A percentile compares a stretch with the other conserved stretches of the same genome.
phyloP scores from a whole-genome alignment of 2,888 invertebrate genomes.

The Catocala nupta region DNA sequence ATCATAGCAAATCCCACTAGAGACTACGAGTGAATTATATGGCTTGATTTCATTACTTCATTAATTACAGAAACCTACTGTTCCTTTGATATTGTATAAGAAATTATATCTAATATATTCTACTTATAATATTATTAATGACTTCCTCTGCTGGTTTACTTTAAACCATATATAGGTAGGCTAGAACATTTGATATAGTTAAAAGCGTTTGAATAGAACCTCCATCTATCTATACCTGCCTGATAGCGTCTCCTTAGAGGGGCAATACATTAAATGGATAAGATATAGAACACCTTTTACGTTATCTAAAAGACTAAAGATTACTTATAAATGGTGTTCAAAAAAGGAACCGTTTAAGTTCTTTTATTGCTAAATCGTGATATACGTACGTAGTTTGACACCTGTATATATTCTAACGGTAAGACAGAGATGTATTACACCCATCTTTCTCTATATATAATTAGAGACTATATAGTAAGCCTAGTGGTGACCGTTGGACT shows the following conservation, averaged over 20 bases:
- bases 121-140: no score
- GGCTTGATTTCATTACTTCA: no score
- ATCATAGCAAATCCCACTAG: no score
- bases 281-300: slow-evolving; percentile 1
- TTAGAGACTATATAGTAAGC: no score
- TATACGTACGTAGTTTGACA: no score
- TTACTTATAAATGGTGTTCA: neutral
- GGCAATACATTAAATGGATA: slow-evolving; percentile 11
- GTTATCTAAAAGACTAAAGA: neutral
- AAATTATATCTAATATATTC: neutral
- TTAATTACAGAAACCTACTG: neutral
- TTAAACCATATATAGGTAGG: no score
- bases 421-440: no score
- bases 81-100: neutral
- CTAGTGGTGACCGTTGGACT: no score
- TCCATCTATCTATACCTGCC: neutral
- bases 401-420: no score
- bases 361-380: neutral
- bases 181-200: slow-evolving; percentile 11
- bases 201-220: slow-evolving; percentile 35
- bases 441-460: no score
- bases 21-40: no score
- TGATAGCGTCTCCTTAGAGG: slow-evolving; percentile 16
- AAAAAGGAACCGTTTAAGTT: neutral
- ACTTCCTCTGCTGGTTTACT: no score